Evolutionary conservation across 2,888 invertebrate species (phyloP).

Genomic region (Agrypnus murinus): DNA sequence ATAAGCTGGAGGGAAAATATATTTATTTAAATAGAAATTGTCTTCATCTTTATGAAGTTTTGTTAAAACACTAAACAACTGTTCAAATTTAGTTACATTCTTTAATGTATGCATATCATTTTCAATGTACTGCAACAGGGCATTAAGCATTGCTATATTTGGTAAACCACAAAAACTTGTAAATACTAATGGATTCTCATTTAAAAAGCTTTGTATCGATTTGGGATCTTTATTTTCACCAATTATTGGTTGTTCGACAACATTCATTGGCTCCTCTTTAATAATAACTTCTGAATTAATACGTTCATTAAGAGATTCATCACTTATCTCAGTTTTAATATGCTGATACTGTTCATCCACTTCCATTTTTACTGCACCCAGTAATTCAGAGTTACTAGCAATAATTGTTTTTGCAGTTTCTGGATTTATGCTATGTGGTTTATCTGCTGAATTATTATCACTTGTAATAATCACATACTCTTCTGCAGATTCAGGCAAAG

Average conservation of each 20-base stretch:
- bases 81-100: slow-evolving; percentile 26
- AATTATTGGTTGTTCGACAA: background rate
- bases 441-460: too few species aligned
- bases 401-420: too few species aligned
- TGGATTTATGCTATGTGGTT: too few species aligned
- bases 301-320: too few species aligned
- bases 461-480: too few species aligned
- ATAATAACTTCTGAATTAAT: too few species aligned
- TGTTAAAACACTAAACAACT: slow-evolving; percentile 36
- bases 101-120: slow-evolving; percentile 28
- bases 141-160: slow-evolving; percentile 14
- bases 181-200: slow-evolving; percentile 5
- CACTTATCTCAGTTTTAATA: too few species aligned
- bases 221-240: background rate
- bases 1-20: slow-evolving; percentile 31
- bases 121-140: slow-evolving; percentile 24
- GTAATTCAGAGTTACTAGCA: too few species aligned
- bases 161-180: slow-evolving; percentile 27
- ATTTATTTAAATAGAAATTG: slow-evolving; percentile 27
- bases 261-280: too few species aligned
- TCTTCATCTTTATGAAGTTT: slow-evolving; percentile 36
- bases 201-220: slow-evolving; percentile 4
- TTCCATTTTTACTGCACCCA: too few species aligned
- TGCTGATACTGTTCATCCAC: too few species aligned
- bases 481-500: too few species aligned